phyloP scores from a whole-genome alignment of 1,140 invertebrate genomes.

The Phymastichus coffea region DNA sequence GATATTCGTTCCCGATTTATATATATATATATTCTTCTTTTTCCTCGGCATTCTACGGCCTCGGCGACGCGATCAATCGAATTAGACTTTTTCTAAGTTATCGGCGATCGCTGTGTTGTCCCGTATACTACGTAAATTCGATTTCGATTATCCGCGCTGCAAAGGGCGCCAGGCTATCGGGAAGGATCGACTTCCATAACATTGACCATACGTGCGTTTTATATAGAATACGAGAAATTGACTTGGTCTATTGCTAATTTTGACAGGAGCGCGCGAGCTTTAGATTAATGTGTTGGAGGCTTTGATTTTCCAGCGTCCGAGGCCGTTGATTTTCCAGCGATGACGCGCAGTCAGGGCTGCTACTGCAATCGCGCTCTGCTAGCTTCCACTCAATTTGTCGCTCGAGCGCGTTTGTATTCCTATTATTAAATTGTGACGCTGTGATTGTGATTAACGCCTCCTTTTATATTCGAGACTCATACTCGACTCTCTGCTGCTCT shows the following conservation, averaged over 20 bases:
- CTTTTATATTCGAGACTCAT: neutral
- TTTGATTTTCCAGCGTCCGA: neutral
- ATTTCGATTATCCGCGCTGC: conserved; percentile 22
- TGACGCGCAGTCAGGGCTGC: neutral
- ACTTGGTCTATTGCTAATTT: no score
- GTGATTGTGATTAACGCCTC: conserved; percentile 20
- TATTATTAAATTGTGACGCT: conserved; percentile 18
- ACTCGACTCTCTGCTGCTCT: no score
- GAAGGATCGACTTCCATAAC: no score
- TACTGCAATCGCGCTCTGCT: neutral
- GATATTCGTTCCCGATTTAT: neutral
- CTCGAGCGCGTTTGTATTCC: conserved; percentile 7
- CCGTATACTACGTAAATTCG: conserved; percentile 3
- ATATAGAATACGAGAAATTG: no score
- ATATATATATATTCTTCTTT: neutral
- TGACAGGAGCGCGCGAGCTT: no score
- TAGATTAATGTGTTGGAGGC: neutral
- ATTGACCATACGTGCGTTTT: no score
- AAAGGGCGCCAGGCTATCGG: no score
- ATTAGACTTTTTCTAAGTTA: neutral
- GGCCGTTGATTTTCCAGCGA: neutral
- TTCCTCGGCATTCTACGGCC: neutral
- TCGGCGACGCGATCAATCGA: conserved; percentile 1
- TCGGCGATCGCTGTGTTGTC: neutral
- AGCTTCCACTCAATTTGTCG: conserved; percentile 14